Conservation (phyloP, 2,888 invertebrate species). For the Yponomeuta plumbellus region DNA sequence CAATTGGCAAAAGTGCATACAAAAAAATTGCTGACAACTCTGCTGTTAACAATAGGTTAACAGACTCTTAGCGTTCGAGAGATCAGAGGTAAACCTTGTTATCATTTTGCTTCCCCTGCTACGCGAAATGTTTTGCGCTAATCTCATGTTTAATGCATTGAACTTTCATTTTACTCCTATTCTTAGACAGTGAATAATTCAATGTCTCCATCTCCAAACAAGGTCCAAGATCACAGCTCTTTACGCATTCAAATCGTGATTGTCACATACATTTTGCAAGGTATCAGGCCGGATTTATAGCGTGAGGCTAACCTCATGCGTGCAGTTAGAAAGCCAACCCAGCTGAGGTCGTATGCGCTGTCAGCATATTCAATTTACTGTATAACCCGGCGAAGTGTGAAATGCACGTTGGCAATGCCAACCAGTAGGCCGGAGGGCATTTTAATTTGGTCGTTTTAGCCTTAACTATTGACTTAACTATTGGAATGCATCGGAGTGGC, state of each 20-base stretch:
- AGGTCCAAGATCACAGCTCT: neutral
- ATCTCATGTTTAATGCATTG: neutral
- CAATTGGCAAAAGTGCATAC: no score
- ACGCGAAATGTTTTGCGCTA: no score
- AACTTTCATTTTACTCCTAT: neutral
- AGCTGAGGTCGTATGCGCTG: conserved; percentile 3
- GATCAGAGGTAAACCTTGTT: no score
- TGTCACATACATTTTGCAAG: neutral
- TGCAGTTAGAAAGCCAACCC: conserved; percentile 15
- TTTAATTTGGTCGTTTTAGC: conserved; percentile 7
- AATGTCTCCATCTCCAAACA: neutral
- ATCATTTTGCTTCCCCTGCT: no score
- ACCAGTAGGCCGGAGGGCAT: neutral
- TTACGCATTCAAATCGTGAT: neutral
- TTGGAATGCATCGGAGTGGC: conserved; percentile 21
- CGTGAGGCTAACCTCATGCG: neutral
- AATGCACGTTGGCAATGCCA: conserved; percentile 5
- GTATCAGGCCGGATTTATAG: neutral
- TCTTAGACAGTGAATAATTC: no score
- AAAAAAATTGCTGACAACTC: no score
- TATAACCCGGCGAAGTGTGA: conserved; percentile 10
- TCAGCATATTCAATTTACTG: conserved; percentile 11
- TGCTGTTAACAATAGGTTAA: no score
- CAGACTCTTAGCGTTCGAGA: no score
- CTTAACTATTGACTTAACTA: neutral